Evolutionary conservation across 2,888 invertebrate species (phyloP).

Genomic region (Patella pellucida): DNA sequence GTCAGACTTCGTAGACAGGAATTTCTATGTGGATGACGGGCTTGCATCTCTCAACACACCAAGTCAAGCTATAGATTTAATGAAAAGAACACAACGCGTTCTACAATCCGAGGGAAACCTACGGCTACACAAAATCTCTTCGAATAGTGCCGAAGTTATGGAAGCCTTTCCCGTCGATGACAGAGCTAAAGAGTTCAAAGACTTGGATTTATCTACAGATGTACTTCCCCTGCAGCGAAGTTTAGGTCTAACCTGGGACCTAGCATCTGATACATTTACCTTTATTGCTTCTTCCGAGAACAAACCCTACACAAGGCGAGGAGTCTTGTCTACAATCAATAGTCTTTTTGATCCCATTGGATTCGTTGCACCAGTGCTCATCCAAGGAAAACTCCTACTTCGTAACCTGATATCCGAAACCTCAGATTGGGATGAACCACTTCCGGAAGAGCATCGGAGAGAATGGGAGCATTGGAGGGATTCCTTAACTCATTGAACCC

Average conservation of each 20-base stretch:
- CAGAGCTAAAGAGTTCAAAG: slow-evolving; percentile 18
- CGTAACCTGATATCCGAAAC: no score
- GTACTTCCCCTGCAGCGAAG: slow-evolving; percentile 22
- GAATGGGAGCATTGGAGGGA: slow-evolving; percentile 16
- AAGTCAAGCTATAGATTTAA: slow-evolving; percentile 15
- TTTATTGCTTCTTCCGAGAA: neutral
- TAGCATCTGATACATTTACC: slow-evolving; percentile 15
- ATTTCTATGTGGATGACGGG: slow-evolving; percentile 40
- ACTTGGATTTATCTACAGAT: slow-evolving; percentile 15
- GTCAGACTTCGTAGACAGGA: slow-evolving; percentile 25
- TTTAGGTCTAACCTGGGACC: slow-evolving; percentile 31
- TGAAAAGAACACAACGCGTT: slow-evolving; percentile 27
- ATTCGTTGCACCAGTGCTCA: no score
- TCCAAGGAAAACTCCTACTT: no score
- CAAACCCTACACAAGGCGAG: neutral
- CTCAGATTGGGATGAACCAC: no score
- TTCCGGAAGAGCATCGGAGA: no score
- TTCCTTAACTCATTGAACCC: no score
- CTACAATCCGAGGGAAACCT: slow-evolving; percentile 13
- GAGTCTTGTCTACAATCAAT: neutral
- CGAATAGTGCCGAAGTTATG: slow-evolving; percentile 30
- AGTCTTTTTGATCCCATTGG: neutral
- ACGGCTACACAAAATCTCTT: slow-evolving; percentile 32
- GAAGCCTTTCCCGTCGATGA: slow-evolving; percentile 26
- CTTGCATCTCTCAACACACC: slow-evolving; percentile 21